Evolutionary conservation across 2,113 vertebrate species (phyloP).

Genomic region (Syrmaticus mikado): DNA sequence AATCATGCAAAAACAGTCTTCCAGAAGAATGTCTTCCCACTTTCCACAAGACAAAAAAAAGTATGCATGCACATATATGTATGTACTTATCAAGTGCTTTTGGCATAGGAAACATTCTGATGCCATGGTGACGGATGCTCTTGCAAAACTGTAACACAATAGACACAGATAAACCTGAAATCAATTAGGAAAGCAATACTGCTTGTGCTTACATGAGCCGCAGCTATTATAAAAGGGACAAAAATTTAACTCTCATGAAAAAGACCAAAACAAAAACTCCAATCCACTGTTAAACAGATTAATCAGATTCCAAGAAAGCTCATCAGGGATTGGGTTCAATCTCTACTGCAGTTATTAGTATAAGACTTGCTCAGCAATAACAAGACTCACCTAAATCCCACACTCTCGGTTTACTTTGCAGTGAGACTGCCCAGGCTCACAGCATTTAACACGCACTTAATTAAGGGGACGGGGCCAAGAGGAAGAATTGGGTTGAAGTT

Average conservation of each 20-base stretch:
- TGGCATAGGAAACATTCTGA: neutral
- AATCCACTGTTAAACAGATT: slow-evolving; percentile 39
- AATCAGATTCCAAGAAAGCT: slow-evolving; percentile 33
- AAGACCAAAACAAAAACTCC: slow-evolving; percentile 27
- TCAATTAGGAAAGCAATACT: neutral
- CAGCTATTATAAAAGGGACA: neutral
- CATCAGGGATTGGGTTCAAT: slow-evolving; percentile 26
- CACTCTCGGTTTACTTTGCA: neutral
- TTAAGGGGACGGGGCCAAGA: neutral
- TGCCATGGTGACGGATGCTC: neutral
- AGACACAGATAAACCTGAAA: neutral
- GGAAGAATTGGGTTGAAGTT: neutral
- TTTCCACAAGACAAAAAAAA: neutral
- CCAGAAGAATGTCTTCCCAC: neutral
- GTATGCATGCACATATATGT: neutral
- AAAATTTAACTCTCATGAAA: neutral
- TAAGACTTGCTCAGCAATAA: slow-evolving; percentile 1
- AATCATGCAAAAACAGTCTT: neutral
- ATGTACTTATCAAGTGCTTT: neutral
- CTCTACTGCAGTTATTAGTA: slow-evolving; percentile 26
- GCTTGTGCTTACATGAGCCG: neutral
- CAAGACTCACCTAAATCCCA: neutral
- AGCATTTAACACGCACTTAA: neutral
- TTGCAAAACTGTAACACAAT: slow-evolving; percentile 5
- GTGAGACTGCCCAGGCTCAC: neutral